Evolutionary conservation across 2,888 invertebrate genomes (phyloP).

Genomic region (Crossocerus cetratus): DNA sequence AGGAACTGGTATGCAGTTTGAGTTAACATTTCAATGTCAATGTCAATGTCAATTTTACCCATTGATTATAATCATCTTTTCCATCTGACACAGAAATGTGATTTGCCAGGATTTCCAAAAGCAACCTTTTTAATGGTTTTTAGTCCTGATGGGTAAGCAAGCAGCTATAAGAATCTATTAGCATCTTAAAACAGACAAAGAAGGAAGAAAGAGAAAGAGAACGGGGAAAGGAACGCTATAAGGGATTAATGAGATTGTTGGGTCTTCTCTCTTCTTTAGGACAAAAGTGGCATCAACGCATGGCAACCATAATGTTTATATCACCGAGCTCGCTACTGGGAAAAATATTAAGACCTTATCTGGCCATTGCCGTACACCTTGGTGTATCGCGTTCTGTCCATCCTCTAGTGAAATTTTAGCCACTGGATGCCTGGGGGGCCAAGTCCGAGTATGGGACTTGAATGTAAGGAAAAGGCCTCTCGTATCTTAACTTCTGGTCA

Average conservation of each 20-base stretch:
- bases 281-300: conserved; percentile 91
- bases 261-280: conserved; percentile 74
- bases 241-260: neutral
- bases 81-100: conserved; percentile 81
- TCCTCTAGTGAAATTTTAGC: conserved; percentile 89
- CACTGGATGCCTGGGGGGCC: conserved; percentile 92
- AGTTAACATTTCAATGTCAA: neutral
- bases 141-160: conserved; percentile 89
- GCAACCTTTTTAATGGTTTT: conserved; percentile 93
- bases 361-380: conserved; percentile 92
- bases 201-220: neutral
- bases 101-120: conserved; percentile 85
- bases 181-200: no score
- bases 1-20: conserved; percentile 79
- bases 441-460: conserved; percentile 93
- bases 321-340: conserved; percentile 88
- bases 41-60: neutral
- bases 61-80: neutral
- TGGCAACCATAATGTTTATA: conserved; percentile 92
- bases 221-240: neutral
- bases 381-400: conserved; percentile 94
- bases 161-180: conserved; percentile 52
- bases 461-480: conserved; percentile 78
- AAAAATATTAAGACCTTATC: conserved; percentile 86
- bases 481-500: neutral